Conservation (phyloP, 2,113 vertebrate species). For the Istiophorus platypterus region DNA sequence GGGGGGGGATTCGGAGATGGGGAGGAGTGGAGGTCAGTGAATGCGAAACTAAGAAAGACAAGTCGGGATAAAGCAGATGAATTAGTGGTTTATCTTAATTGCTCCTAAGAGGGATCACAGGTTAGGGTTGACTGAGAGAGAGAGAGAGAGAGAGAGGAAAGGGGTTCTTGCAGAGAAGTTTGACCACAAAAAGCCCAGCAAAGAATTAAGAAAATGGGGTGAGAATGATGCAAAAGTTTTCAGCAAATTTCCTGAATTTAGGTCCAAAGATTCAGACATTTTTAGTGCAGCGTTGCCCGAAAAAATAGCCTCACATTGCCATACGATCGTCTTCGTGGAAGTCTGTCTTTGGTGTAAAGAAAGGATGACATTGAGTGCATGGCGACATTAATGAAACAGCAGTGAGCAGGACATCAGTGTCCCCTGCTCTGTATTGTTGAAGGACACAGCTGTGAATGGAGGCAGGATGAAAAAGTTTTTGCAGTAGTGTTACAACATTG, state of each 20-base stretch:
- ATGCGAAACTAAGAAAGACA: conserved; percentile 58
- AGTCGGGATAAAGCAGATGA: conserved; percentile 68
- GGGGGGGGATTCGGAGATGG: not conserved
- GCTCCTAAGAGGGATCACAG: conserved; percentile 65
- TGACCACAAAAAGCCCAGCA: not conserved
- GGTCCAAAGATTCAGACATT: not conserved
- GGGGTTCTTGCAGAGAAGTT: conserved; percentile 22
- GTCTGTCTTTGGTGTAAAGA: conserved; percentile 54
- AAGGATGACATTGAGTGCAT: conserved; percentile 60
- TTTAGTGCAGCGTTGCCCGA: not conserved
- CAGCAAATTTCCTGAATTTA: conserved; percentile 7
- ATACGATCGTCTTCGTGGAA: conserved; percentile 28
- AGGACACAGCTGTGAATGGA: conserved; percentile 70
- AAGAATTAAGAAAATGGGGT: conserved; percentile 12
- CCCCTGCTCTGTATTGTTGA: conserved; percentile 44
- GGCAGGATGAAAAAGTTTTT: conserved; percentile 77
- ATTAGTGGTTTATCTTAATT: conserved; percentile 74
- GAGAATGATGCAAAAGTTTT: conserved; percentile 14
- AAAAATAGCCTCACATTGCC: conserved; percentile 12
- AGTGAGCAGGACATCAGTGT: conserved; percentile 52
- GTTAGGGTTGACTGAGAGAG: conserved; percentile 49
- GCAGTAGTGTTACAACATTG: conserved; percentile 64
- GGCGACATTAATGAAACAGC: conserved; percentile 54
- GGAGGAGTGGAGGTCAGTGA: conserved; percentile 58
- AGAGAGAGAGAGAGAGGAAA: no score